Evolutionary conservation across 2,113 vertebrate genomes (phyloP), one percentile per base, ranked within the genome.

Genomic region (Poecilia latipinna): DNA sequence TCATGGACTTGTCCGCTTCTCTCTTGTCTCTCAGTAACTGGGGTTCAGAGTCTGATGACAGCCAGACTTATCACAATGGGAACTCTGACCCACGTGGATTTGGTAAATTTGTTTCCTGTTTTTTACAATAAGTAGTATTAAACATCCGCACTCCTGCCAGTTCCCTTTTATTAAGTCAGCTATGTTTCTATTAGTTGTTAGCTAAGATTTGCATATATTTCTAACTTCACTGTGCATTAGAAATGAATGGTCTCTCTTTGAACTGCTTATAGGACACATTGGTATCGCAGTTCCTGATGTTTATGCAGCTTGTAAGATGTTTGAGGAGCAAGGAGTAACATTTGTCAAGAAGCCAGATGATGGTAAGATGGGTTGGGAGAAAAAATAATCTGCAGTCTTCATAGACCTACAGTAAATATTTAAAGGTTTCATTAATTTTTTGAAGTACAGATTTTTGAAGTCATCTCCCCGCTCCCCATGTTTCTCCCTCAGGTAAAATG

Each of bases 261-360:
- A 19, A 5, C n/a, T 68, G 71, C 10, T 60, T 51, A 68, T 72
- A 99, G 98, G 98, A 70, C 98, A 99, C 85, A 96, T 99, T 80
- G 98, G 98, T 78, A 97, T 99, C 61, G 96, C 97, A 2, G 98
- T 99, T 70, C 98, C 98, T 72, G 97, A 99, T 66, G 97, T 99
- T 48, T 64, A 95, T 2, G 91, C 89, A 71, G 97, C 98, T 65
- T 99, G 98, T 91, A 96, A 98, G 87, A 86, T 97, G 86, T 99
- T 99, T 91, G 96, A 98, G 91, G 96, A 98, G 12, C 92, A 98
- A 60, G 97, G 96, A 86, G 96, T 99, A 75, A 96, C 96, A 71
- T 99, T 99, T 91, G 97, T 99, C 62, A 99, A 99, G 94, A 99
- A 97, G 86, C 96, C 97, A 3, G 95, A 99, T 75, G 97, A 97